These are phyloP conservation scores for Drosophila ananassae DNA, from an alignment of 1,140 invertebrate species.

Conservation along the genomic window DNA sequence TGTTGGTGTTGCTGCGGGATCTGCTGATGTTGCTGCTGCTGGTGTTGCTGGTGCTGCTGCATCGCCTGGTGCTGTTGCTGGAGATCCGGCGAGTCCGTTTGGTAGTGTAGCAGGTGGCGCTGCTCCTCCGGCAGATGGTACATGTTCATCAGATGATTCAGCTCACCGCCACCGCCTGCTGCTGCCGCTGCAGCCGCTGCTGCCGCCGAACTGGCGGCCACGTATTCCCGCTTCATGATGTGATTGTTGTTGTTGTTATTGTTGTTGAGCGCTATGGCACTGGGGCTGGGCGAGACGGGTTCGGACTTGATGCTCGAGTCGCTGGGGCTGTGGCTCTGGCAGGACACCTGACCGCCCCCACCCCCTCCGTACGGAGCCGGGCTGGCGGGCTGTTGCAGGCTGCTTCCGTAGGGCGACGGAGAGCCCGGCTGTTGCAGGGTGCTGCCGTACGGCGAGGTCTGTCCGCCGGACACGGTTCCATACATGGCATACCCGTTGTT, in stretches of 20 bases:
- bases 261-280: slow-evolving; percentile 71
- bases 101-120: slow-evolving; percentile 82
- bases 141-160: slow-evolving; percentile 88
- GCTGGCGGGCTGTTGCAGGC: slow-evolving; percentile 80
- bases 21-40: slow-evolving; percentile 71
- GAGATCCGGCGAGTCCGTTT: slow-evolving; percentile 77
- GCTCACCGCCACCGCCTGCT: slow-evolving; percentile 84
- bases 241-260: slow-evolving; percentile 79
- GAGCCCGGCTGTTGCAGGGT: slow-evolving; percentile 86
- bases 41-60: slow-evolving; percentile 79
- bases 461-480: slow-evolving; percentile 85
- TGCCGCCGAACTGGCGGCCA: slow-evolving; percentile 57
- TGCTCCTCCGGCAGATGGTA: slow-evolving; percentile 86
- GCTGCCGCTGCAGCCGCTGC: slow-evolving; percentile 66
- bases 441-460: slow-evolving; percentile 85
- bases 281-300: slow-evolving; percentile 89
- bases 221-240: slow-evolving; percentile 89
- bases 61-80: slow-evolving; percentile 84
- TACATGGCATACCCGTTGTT: slow-evolving; percentile 88
- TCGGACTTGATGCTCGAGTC: slow-evolving; percentile 93
- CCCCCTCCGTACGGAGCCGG: slow-evolving; percentile 87
- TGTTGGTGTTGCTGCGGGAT: slow-evolving; percentile 84
- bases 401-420: slow-evolving; percentile 86
- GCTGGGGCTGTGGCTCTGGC: slow-evolving; percentile 90
- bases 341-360: slow-evolving; percentile 87